These are phyloP conservation scores for Montipora efflorescens DNA, from an alignment of 64 coral and sea anemone genomes.

Conservation along the genomic window DNA sequence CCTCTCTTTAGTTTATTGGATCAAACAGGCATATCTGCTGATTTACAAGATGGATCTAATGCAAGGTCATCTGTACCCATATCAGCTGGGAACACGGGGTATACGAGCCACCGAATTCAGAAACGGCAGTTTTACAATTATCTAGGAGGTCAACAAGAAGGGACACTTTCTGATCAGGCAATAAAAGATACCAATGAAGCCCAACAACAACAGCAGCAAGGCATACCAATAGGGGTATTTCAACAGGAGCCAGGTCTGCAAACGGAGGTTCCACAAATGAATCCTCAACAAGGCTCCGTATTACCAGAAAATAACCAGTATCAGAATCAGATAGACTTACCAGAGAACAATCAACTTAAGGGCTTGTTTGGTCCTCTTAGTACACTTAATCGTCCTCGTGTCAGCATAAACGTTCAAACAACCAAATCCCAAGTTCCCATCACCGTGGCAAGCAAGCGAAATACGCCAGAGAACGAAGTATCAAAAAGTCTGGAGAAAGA, in stretches of 20 bases:
- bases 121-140: slow-evolving; percentile 53
- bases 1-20: slow-evolving; percentile 57
- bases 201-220: slow-evolving; percentile 8
- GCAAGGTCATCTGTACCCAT: slow-evolving; percentile 39
- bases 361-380: not conserved
- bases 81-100: not conserved
- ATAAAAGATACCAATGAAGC: not conserved
- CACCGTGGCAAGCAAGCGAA: not conserved
- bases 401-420: slow-evolving; percentile 64
- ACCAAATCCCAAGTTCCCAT: slow-evolving; percentile 39
- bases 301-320: not conserved
- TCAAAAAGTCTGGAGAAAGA: not conserved
- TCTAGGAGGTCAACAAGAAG: slow-evolving; percentile 50
- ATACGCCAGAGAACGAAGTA: not conserved
- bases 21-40: not conserved
- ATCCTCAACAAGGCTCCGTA: not conserved
- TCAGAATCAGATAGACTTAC: not conserved
- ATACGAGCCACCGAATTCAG: not conserved
- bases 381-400: slow-evolving; percentile 15
- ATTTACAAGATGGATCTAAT: not conserved
- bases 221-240: not conserved
- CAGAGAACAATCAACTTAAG: not conserved
- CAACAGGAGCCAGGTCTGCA: not conserved
- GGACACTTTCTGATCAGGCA: not conserved
- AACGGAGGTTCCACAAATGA: not conserved